phyloP scores from a whole-genome alignment of 2,113 vertebrate genomes.

The Brachionichthys hirsutus region DNA sequence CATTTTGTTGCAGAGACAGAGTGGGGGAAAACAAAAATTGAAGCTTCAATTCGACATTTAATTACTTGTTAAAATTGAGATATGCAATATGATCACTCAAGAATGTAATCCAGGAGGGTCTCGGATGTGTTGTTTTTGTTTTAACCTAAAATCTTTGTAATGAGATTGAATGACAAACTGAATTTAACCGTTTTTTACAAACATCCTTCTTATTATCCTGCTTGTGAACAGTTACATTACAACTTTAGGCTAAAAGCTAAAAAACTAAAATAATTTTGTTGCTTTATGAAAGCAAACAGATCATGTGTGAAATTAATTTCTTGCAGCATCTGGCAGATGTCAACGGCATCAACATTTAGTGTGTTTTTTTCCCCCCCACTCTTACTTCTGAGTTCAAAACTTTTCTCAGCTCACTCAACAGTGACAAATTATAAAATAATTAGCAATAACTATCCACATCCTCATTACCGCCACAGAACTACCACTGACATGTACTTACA shows the following conservation, averaged over 20 bases:
- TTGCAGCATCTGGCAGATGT: constrained; percentile 6
- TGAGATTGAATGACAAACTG: constrained; percentile 9
- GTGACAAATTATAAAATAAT: constrained; percentile 37
- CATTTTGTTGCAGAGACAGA: constrained; percentile 9
- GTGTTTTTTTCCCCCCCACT: neutral
- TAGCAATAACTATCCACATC: constrained; percentile 10
- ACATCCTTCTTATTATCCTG: neutral
- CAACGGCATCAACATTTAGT: constrained; percentile 32
- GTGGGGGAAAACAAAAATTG: constrained; percentile 3
- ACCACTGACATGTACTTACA: constrained; percentile 1
- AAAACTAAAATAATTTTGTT: too few relatives aligned
- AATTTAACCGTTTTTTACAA: too few relatives aligned
- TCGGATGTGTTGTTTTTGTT: neutral
- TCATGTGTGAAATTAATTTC: neutral
- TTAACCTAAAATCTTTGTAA: neutral
- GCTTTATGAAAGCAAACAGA: constrained; percentile 3
- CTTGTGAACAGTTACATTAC: neutral
- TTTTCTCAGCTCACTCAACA: constrained; percentile 37
- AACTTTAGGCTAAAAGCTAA: neutral
- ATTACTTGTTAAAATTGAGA: constrained; percentile 47
- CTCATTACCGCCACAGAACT: constrained; percentile 11
- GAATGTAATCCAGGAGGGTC: constrained; percentile 23
- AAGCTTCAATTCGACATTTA: constrained; percentile 42
- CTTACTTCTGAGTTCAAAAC: constrained; percentile 24
- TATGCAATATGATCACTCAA: constrained; percentile 33